phyloP scores from a whole-genome alignment of 2,113 vertebrate species.

The Lucifuga dentata region DNA sequence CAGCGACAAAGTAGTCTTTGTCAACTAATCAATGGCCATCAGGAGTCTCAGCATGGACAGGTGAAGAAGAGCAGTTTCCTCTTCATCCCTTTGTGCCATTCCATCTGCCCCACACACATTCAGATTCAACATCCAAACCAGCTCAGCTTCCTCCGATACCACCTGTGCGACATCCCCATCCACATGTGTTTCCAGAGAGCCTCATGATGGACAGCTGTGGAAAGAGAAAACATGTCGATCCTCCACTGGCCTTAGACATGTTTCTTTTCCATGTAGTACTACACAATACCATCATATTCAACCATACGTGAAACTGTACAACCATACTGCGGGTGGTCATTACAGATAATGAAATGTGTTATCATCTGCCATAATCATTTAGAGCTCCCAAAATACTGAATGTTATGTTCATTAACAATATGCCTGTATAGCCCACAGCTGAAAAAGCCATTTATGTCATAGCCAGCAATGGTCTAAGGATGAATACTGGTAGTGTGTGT shows the following conservation, averaged over 20 bases:
- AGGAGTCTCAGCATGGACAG: background rate
- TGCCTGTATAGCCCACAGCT: too few species aligned
- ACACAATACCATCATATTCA: background rate
- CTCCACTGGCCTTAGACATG: constrained; percentile 20
- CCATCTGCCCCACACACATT: constrained; percentile 4
- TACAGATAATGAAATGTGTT: background rate
- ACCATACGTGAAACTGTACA: too few species aligned
- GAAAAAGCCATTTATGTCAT: background rate
- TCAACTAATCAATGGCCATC: constrained; percentile 42
- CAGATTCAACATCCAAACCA: constrained; percentile 18
- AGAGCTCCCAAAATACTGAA: background rate
- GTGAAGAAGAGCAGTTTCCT: constrained; percentile 12
- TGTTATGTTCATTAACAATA: background rate
- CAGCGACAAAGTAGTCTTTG: constrained; percentile 45
- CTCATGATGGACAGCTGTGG: constrained; percentile 50
- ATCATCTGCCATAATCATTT: background rate
- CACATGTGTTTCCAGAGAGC: constrained; percentile 22
- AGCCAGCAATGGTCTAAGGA: background rate
- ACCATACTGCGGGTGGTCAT: background rate
- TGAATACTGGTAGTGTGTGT: constrained; percentile 19
- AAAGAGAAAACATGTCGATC: constrained; percentile 36
- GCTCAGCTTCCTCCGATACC: constrained; percentile 11
- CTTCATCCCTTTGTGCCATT: constrained; percentile 4
- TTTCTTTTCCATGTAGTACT: background rate
- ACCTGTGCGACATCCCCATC: background rate